These are phyloP conservation scores for Seriola rivoliana DNA, from an alignment of 2,113 vertebrate genomes.

Conservation along the genomic window DNA sequence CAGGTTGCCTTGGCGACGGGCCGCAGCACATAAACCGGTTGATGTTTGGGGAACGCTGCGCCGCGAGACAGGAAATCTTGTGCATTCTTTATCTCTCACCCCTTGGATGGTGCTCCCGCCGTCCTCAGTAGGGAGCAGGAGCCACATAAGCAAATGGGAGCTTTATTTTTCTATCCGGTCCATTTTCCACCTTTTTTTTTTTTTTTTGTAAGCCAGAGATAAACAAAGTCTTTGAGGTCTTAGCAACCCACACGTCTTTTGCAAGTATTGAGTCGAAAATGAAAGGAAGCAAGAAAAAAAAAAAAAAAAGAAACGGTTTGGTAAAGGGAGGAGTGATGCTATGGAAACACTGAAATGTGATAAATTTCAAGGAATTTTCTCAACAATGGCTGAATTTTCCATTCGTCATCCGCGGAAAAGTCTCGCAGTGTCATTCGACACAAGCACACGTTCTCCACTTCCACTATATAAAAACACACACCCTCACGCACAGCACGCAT, in stretches of 20 bases:
- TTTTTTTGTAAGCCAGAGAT: neutral
- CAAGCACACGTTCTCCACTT: neutral
- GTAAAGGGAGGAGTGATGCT: neutral
- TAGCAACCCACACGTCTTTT: neutral
- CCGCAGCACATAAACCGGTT: conserved; percentile 74
- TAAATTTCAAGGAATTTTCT: neutral
- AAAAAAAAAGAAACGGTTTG: too few species aligned
- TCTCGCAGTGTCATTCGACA: neutral
- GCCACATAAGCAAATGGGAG: conserved; percentile 13
- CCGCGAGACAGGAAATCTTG: conserved; percentile 72
- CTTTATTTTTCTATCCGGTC: conserved; percentile 21
- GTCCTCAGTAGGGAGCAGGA: conserved; percentile 32
- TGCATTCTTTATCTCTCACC: conserved; percentile 78
- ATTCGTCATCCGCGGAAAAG: neutral
- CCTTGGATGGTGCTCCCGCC: conserved; percentile 47
- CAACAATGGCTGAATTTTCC: neutral
- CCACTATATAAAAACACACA: neutral
- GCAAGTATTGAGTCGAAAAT: neutral
- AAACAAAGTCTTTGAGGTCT: conserved; percentile 11
- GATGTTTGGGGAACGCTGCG: conserved; percentile 67
- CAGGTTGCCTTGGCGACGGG: conserved; percentile 77
- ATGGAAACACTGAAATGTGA: neutral
- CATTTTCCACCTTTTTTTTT: conserved; percentile 29
- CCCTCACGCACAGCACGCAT: neutral
- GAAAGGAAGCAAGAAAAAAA: neutral